phyloP scores from a whole-genome alignment of 2,888 invertebrate species.

The Noctua fimbriata region DNA sequence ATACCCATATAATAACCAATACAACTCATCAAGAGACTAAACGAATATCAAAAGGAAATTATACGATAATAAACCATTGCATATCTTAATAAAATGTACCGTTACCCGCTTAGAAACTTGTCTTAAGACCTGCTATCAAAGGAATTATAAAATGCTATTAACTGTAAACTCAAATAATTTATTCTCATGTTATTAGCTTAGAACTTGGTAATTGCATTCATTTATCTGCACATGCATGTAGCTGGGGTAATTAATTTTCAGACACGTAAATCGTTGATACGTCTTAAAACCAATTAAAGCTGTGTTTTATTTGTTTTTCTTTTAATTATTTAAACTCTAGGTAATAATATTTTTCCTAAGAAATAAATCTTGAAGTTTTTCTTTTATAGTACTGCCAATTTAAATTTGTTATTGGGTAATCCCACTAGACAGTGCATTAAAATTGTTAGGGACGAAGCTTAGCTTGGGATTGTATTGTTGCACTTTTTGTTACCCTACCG shows the following conservation, averaged over 20 bases:
- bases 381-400: background rate
- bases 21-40: constrained; percentile 18
- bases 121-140: constrained; percentile 30
- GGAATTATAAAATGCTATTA: constrained; percentile 56
- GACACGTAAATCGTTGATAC: background rate
- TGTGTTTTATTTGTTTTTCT: background rate
- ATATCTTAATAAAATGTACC: constrained; percentile 41
- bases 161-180: constrained; percentile 41
- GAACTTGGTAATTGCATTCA: constrained; percentile 45
- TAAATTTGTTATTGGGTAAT: background rate
- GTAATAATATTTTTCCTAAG: background rate
- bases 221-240: constrained; percentile 12
- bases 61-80: constrained; percentile 27
- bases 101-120: constrained; percentile 47
- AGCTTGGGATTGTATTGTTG: background rate
- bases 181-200: constrained; percentile 43
- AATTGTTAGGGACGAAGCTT: too few relatives aligned
- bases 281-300: background rate
- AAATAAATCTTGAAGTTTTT: background rate
- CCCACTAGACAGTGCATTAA: background rate
- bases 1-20: background rate
- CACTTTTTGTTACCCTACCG: background rate
- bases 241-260: constrained; percentile 5
- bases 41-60: constrained; percentile 39
- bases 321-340: background rate